Evolutionary conservation across 2,113 vertebrate species (phyloP).

Genomic region (Percina caprodes): DNA sequence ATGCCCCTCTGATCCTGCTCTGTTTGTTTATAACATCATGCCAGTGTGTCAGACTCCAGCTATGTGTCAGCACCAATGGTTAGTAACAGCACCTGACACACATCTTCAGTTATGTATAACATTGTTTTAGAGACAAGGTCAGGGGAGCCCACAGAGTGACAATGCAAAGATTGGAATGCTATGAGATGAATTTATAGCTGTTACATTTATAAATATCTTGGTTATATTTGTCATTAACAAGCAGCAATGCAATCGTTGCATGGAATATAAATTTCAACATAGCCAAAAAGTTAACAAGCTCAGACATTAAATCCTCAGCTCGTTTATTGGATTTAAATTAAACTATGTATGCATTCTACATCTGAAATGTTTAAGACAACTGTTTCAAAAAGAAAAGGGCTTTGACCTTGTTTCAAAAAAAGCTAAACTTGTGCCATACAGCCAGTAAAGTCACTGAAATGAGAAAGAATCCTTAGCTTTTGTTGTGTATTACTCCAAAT

Average conservation of each 20-base stretch:
- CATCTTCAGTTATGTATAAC: slow-evolving; percentile 49
- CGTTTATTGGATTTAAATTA: neutral
- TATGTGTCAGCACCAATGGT: neutral
- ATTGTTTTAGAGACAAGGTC: slow-evolving; percentile 48
- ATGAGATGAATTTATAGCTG: neutral
- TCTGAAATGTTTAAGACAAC: neutral
- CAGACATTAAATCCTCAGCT: neutral
- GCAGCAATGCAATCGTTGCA: neutral
- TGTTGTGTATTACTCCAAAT: neutral
- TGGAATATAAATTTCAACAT: slow-evolving; percentile 5
- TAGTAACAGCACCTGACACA: slow-evolving; percentile 33
- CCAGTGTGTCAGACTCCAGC: neutral
- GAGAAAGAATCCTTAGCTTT: neutral
- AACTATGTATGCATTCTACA: neutral
- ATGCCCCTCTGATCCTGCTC: slow-evolving; percentile 26
- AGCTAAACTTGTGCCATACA: neutral
- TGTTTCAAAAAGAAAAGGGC: neutral
- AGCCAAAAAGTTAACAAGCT: neutral
- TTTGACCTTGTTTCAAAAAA: neutral
- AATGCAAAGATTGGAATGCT: neutral
- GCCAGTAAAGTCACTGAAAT: neutral
- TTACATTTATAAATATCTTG: slow-evolving; percentile 18
- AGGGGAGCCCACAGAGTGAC: slow-evolving; percentile 48
- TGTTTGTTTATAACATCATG: slow-evolving; percentile 16
- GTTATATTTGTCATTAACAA: neutral